Conservation (phyloP, 2,797 vertebrate species). For the Arnoldichthys spilopterus region DNA sequence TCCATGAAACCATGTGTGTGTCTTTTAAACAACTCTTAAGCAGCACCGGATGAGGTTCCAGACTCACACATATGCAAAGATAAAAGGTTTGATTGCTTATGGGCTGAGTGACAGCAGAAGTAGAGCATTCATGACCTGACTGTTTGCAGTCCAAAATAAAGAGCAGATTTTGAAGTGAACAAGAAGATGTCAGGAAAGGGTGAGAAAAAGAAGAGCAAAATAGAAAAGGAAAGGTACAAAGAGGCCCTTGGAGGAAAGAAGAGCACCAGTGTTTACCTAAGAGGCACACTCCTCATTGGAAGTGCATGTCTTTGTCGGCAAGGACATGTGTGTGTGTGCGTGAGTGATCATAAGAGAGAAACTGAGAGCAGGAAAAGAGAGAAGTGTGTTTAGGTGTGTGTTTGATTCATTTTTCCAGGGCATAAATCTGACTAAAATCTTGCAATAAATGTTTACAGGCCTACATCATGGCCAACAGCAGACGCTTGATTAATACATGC, state of each 20-base stretch:
- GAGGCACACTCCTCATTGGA: conserved; percentile 18
- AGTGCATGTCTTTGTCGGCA: conserved; percentile 25
- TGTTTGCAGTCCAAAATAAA: conserved; percentile 62
- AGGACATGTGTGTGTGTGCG: background rate
- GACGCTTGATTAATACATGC: background rate
- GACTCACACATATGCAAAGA: conserved; percentile 50
- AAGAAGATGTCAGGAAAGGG: background rate
- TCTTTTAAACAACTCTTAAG: conserved; percentile 26
- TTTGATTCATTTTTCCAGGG: conserved; percentile 32
- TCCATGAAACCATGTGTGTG: conserved; percentile 10
- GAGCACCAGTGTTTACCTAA: conserved; percentile 34
- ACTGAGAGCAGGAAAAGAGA: conserved; percentile 22
- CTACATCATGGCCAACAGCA: background rate
- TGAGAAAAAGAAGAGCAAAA: conserved; percentile 11
- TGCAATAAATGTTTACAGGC: conserved; percentile 30
- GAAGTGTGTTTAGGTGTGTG: conserved; percentile 34
- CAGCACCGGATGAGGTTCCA: conserved; percentile 26
- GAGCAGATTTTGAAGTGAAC: conserved; percentile 30
- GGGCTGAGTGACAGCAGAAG: conserved; percentile 60
- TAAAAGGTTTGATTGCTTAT: conserved; percentile 63
- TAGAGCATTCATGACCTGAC: conserved; percentile 56
- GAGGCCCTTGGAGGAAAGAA: conserved; percentile 21
- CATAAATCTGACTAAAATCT: conserved; percentile 33
- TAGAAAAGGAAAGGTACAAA: conserved; percentile 18
- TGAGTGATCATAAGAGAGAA: background rate